These are phyloP conservation scores for Drosophila malerkotliana DNA, from an alignment of 1,140 invertebrate species.

Conservation along the genomic window DNA sequence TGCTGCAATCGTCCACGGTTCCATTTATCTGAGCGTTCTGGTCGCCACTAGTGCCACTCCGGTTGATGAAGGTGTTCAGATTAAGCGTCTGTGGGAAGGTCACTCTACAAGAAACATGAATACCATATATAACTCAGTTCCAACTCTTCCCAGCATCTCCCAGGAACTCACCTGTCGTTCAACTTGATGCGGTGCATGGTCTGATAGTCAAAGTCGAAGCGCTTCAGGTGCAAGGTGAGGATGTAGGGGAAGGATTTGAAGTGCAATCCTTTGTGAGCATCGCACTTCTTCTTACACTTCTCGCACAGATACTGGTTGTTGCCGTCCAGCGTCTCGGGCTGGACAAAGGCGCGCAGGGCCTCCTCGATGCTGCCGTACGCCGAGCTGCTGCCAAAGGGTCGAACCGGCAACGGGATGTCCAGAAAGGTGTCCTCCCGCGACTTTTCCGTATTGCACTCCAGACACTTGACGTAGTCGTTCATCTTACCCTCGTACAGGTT, in stretches of 20 bases:
- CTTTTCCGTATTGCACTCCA: constrained; percentile 94
- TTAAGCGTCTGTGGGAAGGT: constrained; percentile 93
- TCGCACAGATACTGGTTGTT: constrained; percentile 96
- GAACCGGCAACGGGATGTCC: constrained; percentile 94
- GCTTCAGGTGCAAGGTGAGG: constrained; percentile 93
- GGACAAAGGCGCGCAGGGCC: constrained; percentile 93
- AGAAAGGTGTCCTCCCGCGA: constrained; percentile 93
- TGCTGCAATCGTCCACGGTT: constrained; percentile 87
- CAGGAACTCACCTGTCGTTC: constrained; percentile 91
- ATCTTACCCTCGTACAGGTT: constrained; percentile 90
- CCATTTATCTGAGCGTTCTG: constrained; percentile 58
- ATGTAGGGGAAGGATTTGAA: constrained; percentile 95
- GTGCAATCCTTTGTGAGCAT: constrained; percentile 96
- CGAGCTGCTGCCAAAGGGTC: constrained; percentile 91
- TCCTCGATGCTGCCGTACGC: constrained; percentile 94
- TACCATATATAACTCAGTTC: neutral
- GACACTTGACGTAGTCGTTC: constrained; percentile 96
- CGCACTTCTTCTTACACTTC: constrained; percentile 94
- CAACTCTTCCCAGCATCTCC: constrained; percentile 33
- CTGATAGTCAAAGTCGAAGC: constrained; percentile 96
- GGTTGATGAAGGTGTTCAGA: constrained; percentile 89
- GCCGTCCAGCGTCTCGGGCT: constrained; percentile 93
- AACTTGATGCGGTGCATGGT: constrained; percentile 95
- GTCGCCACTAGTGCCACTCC: constrained; percentile 42
- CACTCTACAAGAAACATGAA: constrained; percentile 86